Conservation (phyloP, 2,113 vertebrate species). For the Syrrhaptes paradoxus region DNA sequence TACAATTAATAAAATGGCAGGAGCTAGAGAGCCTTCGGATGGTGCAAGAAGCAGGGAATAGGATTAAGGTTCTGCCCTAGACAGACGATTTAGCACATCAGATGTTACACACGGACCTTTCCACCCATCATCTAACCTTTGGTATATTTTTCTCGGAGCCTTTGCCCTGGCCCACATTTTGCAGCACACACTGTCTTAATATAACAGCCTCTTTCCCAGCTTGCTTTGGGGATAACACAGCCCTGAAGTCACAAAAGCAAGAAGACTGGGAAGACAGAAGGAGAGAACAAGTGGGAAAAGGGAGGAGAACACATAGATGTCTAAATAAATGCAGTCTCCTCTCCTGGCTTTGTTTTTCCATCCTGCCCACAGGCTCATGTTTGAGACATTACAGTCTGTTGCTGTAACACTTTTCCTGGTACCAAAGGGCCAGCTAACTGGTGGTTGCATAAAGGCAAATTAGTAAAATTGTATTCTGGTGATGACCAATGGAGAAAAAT, state of each 20-base stretch:
- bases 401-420: background rate
- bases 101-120: background rate
- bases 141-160: background rate
- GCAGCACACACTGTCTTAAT: background rate
- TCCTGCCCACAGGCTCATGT: background rate
- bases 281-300: background rate
- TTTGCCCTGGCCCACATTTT: background rate
- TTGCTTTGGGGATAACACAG: background rate
- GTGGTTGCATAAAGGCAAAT: background rate
- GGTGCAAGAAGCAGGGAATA: background rate
- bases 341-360: background rate
- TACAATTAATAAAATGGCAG: conserved; percentile 11
- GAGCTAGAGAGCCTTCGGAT: background rate
- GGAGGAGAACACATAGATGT: background rate
- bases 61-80: background rate
- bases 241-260: background rate
- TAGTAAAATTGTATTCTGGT: background rate
- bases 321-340: background rate
- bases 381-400: conserved; percentile 43
- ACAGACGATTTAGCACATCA: background rate
- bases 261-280: background rate
- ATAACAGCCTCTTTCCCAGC: background rate
- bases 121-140: background rate
- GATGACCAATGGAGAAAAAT: background rate
- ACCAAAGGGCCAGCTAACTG: background rate